Base-by-base conservation (phyloP, 2,888 invertebrate genomes). In the Hydroisotoma schaefferi region DNA sequence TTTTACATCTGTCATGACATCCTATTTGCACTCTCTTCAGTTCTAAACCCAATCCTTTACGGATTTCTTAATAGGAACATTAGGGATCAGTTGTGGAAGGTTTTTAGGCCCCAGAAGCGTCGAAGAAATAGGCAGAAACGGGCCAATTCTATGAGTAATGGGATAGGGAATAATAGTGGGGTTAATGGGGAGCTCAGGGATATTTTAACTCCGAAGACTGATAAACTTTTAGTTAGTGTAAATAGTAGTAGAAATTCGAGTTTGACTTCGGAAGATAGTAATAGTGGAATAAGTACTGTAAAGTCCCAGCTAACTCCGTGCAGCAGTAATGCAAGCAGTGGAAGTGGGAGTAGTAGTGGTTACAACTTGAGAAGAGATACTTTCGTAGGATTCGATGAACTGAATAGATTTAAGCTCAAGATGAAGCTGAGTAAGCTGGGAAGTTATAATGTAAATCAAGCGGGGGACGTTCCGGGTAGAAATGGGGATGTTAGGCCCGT, bases 51-150 rank as follows among this genome's bases (percentile, higher is more conserved):
- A 26, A 60, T 72, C 23, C 65, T 72, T 25, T 72, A 72, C 44
- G 72, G 72, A 23, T 68, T 72, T 44, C 68, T 72, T 12, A 72
- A 72, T 40, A 54, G 72, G 48, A 68, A 59, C 58, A 72, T 72
- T 43, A 61, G 72, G 28, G 55, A 67, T 28, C 67, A 69, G 43
- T 57, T 72, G 38, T 68, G 67, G 65, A 65, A 68, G 49, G 43
- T 67, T 3, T 47, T 65, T 15, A 33, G 59, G 47, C 47, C 61
- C 20, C 20, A 49, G 12, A 46, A 23, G 15, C 33, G 46, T 18
- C 15, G 52, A n/a, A 28, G 46, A 6, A 38, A 38, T 6, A n/a
- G 47, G 15, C 52, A 44, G 4, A 37, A 33, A 25, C 46, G 46
- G 10, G 46, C 46, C 23, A 46, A 46, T 15, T 46, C 46, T 23